Percentiles rank a stretch among this genome's conserved stretches.
phyloP scores from a whole-genome alignment of 2,888 invertebrate genomes.

The Eumerus sabulonum region DNA sequence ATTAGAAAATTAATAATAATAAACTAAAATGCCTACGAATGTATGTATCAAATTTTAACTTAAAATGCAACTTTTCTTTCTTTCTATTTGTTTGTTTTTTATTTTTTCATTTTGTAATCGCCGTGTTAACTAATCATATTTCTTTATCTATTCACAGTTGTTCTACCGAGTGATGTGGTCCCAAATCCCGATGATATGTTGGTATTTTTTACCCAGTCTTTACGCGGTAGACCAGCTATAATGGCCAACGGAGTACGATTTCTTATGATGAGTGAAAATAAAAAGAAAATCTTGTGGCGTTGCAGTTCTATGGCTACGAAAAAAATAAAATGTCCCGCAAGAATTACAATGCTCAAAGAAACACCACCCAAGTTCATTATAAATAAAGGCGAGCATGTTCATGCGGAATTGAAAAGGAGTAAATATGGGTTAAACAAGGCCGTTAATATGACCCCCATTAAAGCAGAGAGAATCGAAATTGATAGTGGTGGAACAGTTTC shows the following conservation, averaged over 20 bases:
- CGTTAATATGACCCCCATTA: constrained; percentile 68
- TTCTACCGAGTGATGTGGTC: constrained; percentile 75
- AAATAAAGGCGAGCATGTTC: constrained; percentile 78
- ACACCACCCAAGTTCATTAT: constrained; percentile 78
- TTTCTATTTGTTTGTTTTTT: constrained; percentile 10
- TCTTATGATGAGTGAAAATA: constrained; percentile 79
- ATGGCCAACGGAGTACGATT: constrained; percentile 79
- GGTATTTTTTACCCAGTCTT: constrained; percentile 78
- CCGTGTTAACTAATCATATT: too few relatives aligned
- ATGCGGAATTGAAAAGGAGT: constrained; percentile 78
- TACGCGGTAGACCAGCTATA: constrained; percentile 78
- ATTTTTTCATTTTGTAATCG: too few relatives aligned
- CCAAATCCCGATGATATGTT: constrained; percentile 77
- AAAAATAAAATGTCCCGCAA: constrained; percentile 78
- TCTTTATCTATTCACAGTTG: constrained; percentile 72
- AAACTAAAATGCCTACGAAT: background rate
- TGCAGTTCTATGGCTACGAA: constrained; percentile 79
- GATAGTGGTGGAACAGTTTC: constrained; percentile 53
- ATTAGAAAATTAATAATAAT: too few relatives aligned
- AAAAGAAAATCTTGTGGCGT: constrained; percentile 78
- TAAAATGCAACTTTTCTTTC: background rate
- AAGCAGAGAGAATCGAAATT: constrained; percentile 71
- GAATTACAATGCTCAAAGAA: constrained; percentile 78
- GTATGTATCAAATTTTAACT: background rate
- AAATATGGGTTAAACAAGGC: constrained; percentile 77